Evolutionary conservation across 2,888 invertebrate genomes (phyloP), one percentile per base, ranked within the genome.

Genomic region (Hyalella azteca): DNA sequence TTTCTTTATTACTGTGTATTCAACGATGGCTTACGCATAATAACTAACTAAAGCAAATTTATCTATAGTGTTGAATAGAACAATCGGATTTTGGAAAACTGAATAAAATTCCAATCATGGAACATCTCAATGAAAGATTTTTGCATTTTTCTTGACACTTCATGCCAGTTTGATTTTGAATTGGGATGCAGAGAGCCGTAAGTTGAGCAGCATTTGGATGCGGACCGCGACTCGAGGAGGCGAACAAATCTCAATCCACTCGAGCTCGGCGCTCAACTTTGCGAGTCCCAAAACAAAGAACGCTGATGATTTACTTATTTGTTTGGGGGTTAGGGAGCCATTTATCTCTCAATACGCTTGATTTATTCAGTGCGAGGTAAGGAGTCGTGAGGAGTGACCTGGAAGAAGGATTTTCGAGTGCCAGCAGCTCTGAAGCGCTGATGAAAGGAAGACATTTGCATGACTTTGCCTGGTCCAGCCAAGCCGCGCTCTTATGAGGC

Each of bases 251-350:
- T 66, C 66, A 66, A 66, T 66, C 66, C 36, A 7, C 32, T 4
- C 36, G 15, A 32, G 7, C 45, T 32, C 29, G 19, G 36, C 11
- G 66, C 66, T 66, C 66, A 66, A 66, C 66, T 66, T 66, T 66
- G 32, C 66, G 66, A 66, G 19, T 66, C 66, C 66, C 66, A 66
- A 66, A 66, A 66, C 66, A 66, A 66, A 66, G 66, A 66, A 66
- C 36, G 66, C 66, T 66, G 66, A 75, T 75, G 75, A 75, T 75
- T 75, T 75, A 75, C 75, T 75, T 75, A 75, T 75, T 75, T 75
- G 75, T 75, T 75, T 75, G 75, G 40, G 36, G 75, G 26, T 45
- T 75, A 41, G 75, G 75, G 75, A 41, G 40, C 45, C 75, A 45
- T 75, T 45, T 75, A 75, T 75, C 75, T 75, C 75, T 36, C 26